Base-by-base conservation (phyloP, 1,140 invertebrate genomes). In the Maniola jurtina region DNA sequence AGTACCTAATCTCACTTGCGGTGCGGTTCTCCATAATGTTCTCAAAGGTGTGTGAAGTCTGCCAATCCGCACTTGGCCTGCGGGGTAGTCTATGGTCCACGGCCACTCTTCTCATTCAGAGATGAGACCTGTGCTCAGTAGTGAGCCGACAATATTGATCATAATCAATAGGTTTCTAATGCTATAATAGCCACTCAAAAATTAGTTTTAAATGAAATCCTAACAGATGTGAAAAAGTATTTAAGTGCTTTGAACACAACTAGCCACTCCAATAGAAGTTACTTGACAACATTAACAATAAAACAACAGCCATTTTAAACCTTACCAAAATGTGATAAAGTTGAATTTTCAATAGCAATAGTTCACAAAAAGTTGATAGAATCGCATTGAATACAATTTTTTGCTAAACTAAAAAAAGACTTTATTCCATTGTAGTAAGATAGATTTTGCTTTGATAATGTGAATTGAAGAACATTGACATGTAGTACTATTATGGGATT, bases 401-500 rank as follows among this genome's bases (percentile, higher is more conserved):
- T 45, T n/a, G 42, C 42, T n/a, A 45, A 45, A 13, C 42, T n/a
- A 55, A 25, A 55, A 11, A 8, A 11, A 0, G 10, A 34, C 33
- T 34, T 55, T 55, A 55, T 55, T 5, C 33, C 10, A 35, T 11
- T 11, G 52, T 3, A 3, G 8, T 34, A 55, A 34, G 33, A 10
- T 45, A 2, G 0, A 11, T 35, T 34, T 34, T 55, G 10, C 52
- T 55, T 55, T 34, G n/a, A 5, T 6, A 58, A 58, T 45, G 13
- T 45, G 5, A 45, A 47, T 48, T 34, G n/a, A 15, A 5, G 3
- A 61, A 47, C 33, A 7, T 6, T 61, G 59, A 61, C 42, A 42
- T 61, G 45, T 61, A 61, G 42, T 34, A 34, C 42, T 48, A 14
- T 48, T 47, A 48, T 11, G 45, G 47, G 33, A 16, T 61, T 61